phyloP scores from a whole-genome alignment of 2,113 vertebrate species.

The Apteryx mantelli region DNA sequence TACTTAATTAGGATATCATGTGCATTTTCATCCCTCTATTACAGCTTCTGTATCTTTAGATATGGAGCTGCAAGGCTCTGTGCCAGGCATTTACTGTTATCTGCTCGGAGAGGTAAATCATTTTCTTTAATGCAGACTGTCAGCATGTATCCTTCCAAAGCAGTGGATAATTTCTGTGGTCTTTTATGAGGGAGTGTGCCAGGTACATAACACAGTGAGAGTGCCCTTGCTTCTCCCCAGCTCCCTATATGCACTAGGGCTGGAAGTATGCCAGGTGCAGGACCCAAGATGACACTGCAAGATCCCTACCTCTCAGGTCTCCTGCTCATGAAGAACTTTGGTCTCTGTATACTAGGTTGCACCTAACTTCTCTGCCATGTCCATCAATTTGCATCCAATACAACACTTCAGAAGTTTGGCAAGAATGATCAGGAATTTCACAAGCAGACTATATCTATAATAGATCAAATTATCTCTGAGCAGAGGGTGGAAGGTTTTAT shows the following conservation, averaged over 20 bases:
- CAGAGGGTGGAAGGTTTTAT: not conserved
- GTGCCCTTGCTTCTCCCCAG: not conserved
- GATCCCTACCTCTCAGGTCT: not conserved
- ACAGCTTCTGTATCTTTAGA: not conserved
- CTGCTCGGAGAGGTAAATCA: conserved; percentile 5
- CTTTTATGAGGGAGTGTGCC: not conserved
- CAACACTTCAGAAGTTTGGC: not conserved
- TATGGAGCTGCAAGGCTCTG: not conserved
- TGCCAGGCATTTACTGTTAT: not conserved
- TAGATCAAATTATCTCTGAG: not conserved
- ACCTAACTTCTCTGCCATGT: not conserved
- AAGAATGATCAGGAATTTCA: not conserved
- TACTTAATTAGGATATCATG: conserved; percentile 52
- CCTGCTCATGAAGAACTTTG: not conserved
- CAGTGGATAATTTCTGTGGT: not conserved
- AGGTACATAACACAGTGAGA: not conserved
- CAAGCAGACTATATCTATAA: not conserved
- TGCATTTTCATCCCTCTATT: conserved; percentile 35
- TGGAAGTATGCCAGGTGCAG: not conserved
- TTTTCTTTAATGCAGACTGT: not conserved
- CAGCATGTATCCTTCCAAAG: not conserved
- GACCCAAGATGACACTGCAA: not conserved
- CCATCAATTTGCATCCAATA: not conserved
- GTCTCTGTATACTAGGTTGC: not conserved
- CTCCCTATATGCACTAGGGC: not conserved